phyloP scores from a whole-genome alignment of 1,140 invertebrate species.

The Apis florea region DNA sequence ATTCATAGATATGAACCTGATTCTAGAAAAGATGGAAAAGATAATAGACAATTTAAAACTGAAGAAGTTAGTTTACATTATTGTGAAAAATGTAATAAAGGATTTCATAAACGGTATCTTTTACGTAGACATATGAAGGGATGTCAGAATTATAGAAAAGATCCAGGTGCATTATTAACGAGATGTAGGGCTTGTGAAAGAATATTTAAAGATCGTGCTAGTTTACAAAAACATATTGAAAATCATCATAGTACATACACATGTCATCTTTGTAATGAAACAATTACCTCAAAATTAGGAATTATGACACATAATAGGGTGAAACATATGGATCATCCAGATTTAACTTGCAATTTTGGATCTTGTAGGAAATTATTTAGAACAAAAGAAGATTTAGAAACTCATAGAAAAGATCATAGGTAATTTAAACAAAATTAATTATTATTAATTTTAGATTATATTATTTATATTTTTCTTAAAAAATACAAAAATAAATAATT shows the following conservation, averaged over 20 bases:
- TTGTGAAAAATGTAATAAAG: slow-evolving; percentile 81
- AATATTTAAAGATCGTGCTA: slow-evolving; percentile 82
- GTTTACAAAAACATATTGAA: slow-evolving; percentile 81
- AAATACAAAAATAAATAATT: no score
- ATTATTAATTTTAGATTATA: no score
- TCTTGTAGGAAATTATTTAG: slow-evolving; percentile 82
- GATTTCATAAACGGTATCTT: slow-evolving; percentile 81
- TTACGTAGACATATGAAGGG: slow-evolving; percentile 82
- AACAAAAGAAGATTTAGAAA: slow-evolving; percentile 80
- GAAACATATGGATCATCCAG: slow-evolving; percentile 81
- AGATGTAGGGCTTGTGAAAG: slow-evolving; percentile 81
- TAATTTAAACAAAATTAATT: slow-evolving; percentile 12
- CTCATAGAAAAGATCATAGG: slow-evolving; percentile 81
- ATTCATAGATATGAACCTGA: slow-evolving; percentile 80
- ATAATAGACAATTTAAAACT: slow-evolving; percentile 50
- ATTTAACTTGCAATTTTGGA: slow-evolving; percentile 78
- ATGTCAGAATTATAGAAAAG: slow-evolving; percentile 81
- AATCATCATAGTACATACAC: slow-evolving; percentile 82
- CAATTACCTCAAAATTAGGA: slow-evolving; percentile 81
- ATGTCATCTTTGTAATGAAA: slow-evolving; percentile 82
- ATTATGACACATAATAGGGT: slow-evolving; percentile 83
- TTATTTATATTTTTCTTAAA: neutral
- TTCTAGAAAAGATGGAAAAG: slow-evolving; percentile 63
- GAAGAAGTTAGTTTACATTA: slow-evolving; percentile 80
- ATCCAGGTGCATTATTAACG: slow-evolving; percentile 79